Base-by-base conservation (phyloP, 2,113 vertebrate genomes). In the Agelaius phoeniceus region DNA sequence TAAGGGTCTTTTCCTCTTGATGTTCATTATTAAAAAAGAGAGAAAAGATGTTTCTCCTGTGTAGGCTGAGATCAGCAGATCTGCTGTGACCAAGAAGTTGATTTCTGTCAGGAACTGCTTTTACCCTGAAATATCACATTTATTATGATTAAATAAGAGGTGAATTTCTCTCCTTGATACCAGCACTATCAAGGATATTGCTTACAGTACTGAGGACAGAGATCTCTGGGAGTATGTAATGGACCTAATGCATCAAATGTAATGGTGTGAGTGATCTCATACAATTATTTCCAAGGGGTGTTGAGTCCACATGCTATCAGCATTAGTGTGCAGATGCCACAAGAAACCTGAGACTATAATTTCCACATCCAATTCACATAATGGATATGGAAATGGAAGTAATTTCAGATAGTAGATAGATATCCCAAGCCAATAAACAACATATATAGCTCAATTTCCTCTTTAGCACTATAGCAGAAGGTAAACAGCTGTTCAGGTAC, bases 341-440 rank as follows among this genome's bases (percentile, higher is more conserved):
- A 76, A 72, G 90, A 97, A 97, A 71, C 82, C 41, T 93, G 67
- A 95, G 96, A 96, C 79, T 94, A 75, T 69, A 93, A 78, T 95
- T 94, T 90, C 86, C 69, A 94, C 84, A 91, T 90, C 86, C 75
- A 94, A 93, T 88, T 96, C 93, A 91, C 59, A 94, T 86, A 91
- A 95, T 90, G 65, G 86, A 68, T 97, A 61, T 94, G 87, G 87
- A 97, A 97, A 97, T 85, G 86, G 81, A 97, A 94, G 87, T 84
- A 48, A 93, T 96, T 96, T 94, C 82, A 94, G 73, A 94, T 72
- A 81, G 92, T 49, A 91, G 71, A 87, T 87, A 94, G 90, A 67
- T 90, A 96, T 96, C 88, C 95, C 76, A 93, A 96, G 89, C 90
- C 81, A 97, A 96, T 96, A 94, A 96, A 96, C 97, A 78, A 3